A percentile compares a stretch with the other conserved stretches of the same genome.
phyloP scores from a whole-genome alignment of 2,888 invertebrate genomes.

The Vesta saturnalis region DNA sequence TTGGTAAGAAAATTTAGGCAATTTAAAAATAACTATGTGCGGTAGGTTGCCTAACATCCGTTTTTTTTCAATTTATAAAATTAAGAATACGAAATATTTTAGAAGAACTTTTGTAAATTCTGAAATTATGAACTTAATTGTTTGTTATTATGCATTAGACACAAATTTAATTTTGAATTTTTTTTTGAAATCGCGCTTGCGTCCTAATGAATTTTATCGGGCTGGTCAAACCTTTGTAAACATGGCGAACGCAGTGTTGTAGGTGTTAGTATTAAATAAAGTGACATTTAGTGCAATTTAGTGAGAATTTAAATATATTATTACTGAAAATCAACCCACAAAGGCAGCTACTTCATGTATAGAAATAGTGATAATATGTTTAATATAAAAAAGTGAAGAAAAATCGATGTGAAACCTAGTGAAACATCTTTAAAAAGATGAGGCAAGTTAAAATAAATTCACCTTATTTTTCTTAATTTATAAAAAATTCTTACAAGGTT shows the following conservation, averaged over 20 bases:
- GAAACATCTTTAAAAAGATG: slow-evolving; percentile 50
- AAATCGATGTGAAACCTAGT: slow-evolving; percentile 49
- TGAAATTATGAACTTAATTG: too few relatives aligned
- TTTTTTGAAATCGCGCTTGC: slow-evolving; percentile 30
- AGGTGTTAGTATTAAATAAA: slow-evolving; percentile 28
- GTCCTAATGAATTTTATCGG: slow-evolving; percentile 44
- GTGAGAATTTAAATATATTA: slow-evolving; percentile 17
- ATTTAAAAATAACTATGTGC: too few relatives aligned
- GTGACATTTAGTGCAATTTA: slow-evolving; percentile 37
- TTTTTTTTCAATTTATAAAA: too few relatives aligned
- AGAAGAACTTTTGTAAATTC: too few relatives aligned
- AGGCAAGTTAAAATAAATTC: slow-evolving; percentile 49
- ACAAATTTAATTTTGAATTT: too few relatives aligned
- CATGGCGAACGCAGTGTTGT: slow-evolving; percentile 46
- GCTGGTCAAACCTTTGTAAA: slow-evolving; percentile 54
- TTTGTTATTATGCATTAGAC: too few relatives aligned
- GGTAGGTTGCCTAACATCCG: too few relatives aligned
- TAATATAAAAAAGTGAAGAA: slow-evolving; percentile 44
- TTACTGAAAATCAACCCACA: slow-evolving; percentile 16
- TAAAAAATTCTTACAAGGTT: not conserved
- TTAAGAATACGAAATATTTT: too few relatives aligned
- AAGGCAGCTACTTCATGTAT: slow-evolving; percentile 15
- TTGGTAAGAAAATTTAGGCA: too few relatives aligned
- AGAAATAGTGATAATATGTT: slow-evolving; percentile 44
- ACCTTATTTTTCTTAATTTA: not conserved